Evolutionary conservation across 1,140 invertebrate genomes (phyloP).

Genomic region (Amphibalanus amphitrite): DNA sequence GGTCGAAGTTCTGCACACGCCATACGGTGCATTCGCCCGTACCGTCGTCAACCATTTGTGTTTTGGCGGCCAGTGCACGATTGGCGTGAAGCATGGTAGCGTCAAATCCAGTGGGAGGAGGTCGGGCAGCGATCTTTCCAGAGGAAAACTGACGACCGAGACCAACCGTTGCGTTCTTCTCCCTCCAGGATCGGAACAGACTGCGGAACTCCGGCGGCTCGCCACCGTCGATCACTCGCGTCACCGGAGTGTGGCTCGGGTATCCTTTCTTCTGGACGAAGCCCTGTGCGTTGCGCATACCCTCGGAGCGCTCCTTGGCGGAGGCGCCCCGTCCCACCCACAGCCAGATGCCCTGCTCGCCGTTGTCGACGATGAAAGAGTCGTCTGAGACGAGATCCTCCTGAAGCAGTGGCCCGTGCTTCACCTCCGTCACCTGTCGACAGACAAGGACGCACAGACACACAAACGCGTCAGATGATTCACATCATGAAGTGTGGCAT

Average conservation of each 20-base stretch:
- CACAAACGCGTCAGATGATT: too few species aligned
- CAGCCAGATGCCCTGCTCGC: slow-evolving; percentile 65
- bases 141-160: slow-evolving; percentile 25
- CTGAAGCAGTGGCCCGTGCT: slow-evolving; percentile 59
- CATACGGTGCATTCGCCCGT: slow-evolving; percentile 57
- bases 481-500: too few species aligned
- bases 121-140: slow-evolving; percentile 28
- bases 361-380: slow-evolving; percentile 72
- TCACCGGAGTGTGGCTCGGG: slow-evolving; percentile 50
- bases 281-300: slow-evolving; percentile 67
- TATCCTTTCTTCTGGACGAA: slow-evolving; percentile 79
- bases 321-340: slow-evolving; percentile 67
- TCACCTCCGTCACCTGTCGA: slow-evolving; percentile 62
- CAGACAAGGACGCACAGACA: too few species aligned
- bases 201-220: slow-evolving; percentile 74
- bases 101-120: slow-evolving; percentile 46
- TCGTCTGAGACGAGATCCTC: slow-evolving; percentile 63
- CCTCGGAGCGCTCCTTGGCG: slow-evolving; percentile 49
- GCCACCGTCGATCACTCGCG: slow-evolving; percentile 54
- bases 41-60: slow-evolving; percentile 78
- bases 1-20: slow-evolving; percentile 33
- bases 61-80: slow-evolving; percentile 46
- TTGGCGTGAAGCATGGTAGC: slow-evolving; percentile 42
- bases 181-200: slow-evolving; percentile 58
- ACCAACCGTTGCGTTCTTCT: slow-evolving; percentile 24